These are phyloP conservation scores for Athalia cordata DNA, from an alignment of 2,888 invertebrate genomes.

Conservation along the genomic window DNA sequence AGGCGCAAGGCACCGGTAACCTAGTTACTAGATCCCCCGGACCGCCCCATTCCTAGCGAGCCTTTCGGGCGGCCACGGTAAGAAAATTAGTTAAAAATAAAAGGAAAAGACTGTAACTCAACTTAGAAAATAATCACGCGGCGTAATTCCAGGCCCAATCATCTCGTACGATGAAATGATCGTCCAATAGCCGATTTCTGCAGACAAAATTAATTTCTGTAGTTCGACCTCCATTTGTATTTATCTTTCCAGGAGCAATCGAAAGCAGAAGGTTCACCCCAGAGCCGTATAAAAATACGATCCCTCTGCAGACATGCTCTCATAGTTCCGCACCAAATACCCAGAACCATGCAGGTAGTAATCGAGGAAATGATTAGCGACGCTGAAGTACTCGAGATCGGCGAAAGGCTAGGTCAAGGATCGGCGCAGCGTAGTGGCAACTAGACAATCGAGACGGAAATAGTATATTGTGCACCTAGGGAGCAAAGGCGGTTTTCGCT, in stretches of 20 bases:
- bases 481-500: no score
- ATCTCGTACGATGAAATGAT: not conserved
- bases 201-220: no score
- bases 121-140: not conserved
- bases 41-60: constrained; percentile 46
- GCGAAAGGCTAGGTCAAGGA: constrained; percentile 20
- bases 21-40: constrained; percentile 62
- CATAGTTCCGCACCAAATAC: no score
- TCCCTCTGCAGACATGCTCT: no score
- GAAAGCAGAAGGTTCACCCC: no score
- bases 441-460: constrained; percentile 4
- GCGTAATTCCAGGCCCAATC: not conserved
- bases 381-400: not conserved
- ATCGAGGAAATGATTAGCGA: constrained; percentile 3
- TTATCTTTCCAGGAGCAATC: no score
- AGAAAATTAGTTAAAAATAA: constrained; percentile 18
- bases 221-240: no score
- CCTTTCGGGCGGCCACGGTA: constrained; percentile 10
- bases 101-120: no score
- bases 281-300: no score
- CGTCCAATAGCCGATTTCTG: no score
- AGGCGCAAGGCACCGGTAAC: constrained; percentile 63
- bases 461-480: no score
- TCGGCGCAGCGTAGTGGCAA: not conserved
- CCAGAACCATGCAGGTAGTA: not conserved